Evolutionary conservation across 2,888 invertebrate genomes (phyloP).

Genomic region (Thumatha senex): DNA sequence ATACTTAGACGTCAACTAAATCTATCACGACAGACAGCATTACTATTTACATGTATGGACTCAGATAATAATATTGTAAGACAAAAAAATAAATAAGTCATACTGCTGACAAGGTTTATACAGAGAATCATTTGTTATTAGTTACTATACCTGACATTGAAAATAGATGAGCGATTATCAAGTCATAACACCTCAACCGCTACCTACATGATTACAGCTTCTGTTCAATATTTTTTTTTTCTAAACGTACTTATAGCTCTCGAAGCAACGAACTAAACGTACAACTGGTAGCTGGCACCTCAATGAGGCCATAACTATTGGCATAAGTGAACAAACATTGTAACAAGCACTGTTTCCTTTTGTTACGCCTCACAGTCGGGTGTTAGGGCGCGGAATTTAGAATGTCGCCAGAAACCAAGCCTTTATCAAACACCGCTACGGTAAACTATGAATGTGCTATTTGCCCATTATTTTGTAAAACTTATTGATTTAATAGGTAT

Average conservation of each 20-base stretch:
- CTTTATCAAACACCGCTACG: conserved; percentile 44
- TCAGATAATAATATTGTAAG: conserved; percentile 44
- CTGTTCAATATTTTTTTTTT: conserved; percentile 50
- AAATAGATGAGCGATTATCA: conserved; percentile 40
- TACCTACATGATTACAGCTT: conserved; percentile 45
- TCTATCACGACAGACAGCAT: conserved; percentile 46
- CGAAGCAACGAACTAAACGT: conserved; percentile 14
- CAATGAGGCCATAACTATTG: conserved; percentile 67
- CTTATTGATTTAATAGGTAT: conserved; percentile 5
- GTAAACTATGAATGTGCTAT: conserved; percentile 28
- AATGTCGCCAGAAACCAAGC: conserved; percentile 43
- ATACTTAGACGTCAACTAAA: conserved; percentile 48
- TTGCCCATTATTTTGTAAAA: conserved; percentile 18
- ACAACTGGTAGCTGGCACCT: conserved; percentile 49
- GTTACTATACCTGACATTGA: conserved; percentile 39
- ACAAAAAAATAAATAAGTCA: conserved; percentile 48
- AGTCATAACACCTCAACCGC: conserved; percentile 46
- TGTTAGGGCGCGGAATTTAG: conserved; percentile 53
- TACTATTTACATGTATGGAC: conserved; percentile 42
- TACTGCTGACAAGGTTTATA: conserved; percentile 50
- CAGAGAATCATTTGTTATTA: conserved; percentile 52
- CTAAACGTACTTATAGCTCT: conserved; percentile 25
- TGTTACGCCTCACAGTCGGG: conserved; percentile 54
- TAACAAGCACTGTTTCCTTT: conserved; percentile 58
- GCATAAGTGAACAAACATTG: conserved; percentile 61